Base-by-base conservation (phyloP, 2,888 invertebrate genomes). In the Orthosia gracilis region DNA sequence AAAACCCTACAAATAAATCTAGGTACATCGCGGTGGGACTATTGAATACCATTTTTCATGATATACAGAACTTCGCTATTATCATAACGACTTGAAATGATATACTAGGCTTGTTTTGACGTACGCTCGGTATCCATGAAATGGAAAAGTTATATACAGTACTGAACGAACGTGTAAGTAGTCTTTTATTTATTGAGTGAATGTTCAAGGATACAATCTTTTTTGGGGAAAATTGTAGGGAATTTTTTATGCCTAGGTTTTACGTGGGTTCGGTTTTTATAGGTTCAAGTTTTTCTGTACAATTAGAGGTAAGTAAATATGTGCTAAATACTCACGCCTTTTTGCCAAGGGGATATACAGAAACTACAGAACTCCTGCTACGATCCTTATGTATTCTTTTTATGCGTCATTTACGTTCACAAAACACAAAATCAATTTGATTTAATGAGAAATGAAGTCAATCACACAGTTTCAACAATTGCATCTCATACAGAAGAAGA, bases 11-110 rank as follows among this genome's bases (percentile, higher is more conserved):
- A 79, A 76, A 86, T 85, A 86, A 87, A 88, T 85, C 84, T 84
- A 85, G 75, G 72, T 73, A 75, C 78, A 85, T 75, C 82, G 55
- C 69, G 23, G n/a, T 9, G 72, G 69, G 89, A 88, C 87, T 89
- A 90, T 88, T 89, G 89, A 88, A 89, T 83, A 88, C 85, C 88
- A 88, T 90, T 91, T 90, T 90, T 89, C 86, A 88, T 88, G 87
- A 90, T 89, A 87, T 89, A 89, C 81, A 88, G 88, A 86, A 85
- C 85, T 89, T 87, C 84, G 82, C 79, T 86, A 87, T 90, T 89
- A 87, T 89, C 89, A 91, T 90, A 91, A 91, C 88, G 88, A 78
- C 85, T 76, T 78, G 85, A 85, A 85, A 89, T 90, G 91, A 90
- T 91, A 90, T 90, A 91, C 85, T 85, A 87, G 74, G 79, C 80